Base-by-base conservation (phyloP, 2,797 vertebrate genomes). In the Mormyrops boulengeri region DNA sequence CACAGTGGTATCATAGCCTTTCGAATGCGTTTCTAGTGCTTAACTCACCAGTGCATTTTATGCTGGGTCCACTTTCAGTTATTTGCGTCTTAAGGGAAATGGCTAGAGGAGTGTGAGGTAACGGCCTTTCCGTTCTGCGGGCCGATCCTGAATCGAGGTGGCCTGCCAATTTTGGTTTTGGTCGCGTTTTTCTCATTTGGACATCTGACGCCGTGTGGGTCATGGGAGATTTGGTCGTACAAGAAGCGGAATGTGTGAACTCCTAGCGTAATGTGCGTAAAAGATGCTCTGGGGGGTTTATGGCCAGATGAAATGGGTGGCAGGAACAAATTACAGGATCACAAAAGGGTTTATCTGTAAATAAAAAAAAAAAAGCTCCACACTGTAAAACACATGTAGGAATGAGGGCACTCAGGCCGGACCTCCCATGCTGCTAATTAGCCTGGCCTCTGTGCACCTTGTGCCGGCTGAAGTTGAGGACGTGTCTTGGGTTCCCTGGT, bases 301-400 rank as follows among this genome's bases (percentile, higher is more conserved):
- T 53, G 82, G 80, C 73, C 49, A 88, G 88, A 90, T 90, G 49
- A 88, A 91, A 91, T 89, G 34, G 9, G 47, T 26, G 89, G 34
- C 89, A 88, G 88, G 22, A 88, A 89, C 89, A 90, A 92, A 92
- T 91, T 88, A 92, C 77, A 69, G 91, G 88, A 89, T 90, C 90
- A 87, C 60, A 80, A 82, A 22, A 88, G 60, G 89, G 62, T 89
- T 93, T 89, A 90, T 88, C 89, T 44, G 69, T 49, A 38, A 53
- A 26, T 41, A 49, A 49, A 87, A 9, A 66, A 52, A 57, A 82
- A 53, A 85, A 49, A 89, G 14, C 53, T 26, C 7, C 14, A 2
- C 38, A 88, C 86, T 47, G 19, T 88, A 62, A 62, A 88, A 62
- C 86, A 49, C 55, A 19, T 14, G 82, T n/a, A 26, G 49, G 50